These are phyloP conservation scores for Polyploca ridens DNA, from an alignment of 2,888 invertebrate genomes.

Conservation along the genomic window DNA sequence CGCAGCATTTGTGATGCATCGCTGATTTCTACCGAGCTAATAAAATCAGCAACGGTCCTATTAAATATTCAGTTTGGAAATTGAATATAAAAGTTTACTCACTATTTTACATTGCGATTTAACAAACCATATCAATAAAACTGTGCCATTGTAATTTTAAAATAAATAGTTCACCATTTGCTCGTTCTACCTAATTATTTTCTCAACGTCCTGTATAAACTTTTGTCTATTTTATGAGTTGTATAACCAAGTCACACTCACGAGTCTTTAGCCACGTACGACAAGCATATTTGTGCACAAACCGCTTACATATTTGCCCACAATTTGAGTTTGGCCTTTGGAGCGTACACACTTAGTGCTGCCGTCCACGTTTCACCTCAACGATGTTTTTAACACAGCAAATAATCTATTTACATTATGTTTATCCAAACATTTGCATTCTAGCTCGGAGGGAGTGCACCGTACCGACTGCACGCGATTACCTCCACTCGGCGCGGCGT, in stretches of 20 bases:
- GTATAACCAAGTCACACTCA: constrained; percentile 4
- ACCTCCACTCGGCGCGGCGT: constrained; percentile 23
- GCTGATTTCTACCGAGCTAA: constrained; percentile 44
- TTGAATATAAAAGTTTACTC: not conserved
- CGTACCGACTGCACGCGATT: constrained; percentile 47
- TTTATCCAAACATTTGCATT: constrained; percentile 35
- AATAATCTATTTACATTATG: constrained; percentile 15
- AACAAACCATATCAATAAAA: too few relatives aligned
- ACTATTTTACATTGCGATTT: constrained; percentile 12
- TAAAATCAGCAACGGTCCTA: constrained; percentile 30
- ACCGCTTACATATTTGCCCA: constrained; percentile 4
- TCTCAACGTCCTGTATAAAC: not conserved
- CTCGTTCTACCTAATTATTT: not conserved
- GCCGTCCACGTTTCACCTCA: not conserved
- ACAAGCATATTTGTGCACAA: constrained; percentile 6
- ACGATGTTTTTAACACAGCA: constrained; percentile 15
- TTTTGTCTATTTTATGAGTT: not conserved
- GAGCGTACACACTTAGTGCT: constrained; percentile 2
- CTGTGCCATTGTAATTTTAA: too few relatives aligned
- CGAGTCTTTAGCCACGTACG: constrained; percentile 4
- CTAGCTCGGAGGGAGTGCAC: constrained; percentile 33
- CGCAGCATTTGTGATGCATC: constrained; percentile 67
- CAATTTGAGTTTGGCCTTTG: constrained; percentile 3
- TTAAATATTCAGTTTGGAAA: constrained; percentile 24
- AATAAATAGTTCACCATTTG: too few relatives aligned